Percentiles rank a stretch among this genome's conserved stretches.
Conservation (phyloP, 2,888 invertebrate species). For the Anarsia innoxiella region DNA sequence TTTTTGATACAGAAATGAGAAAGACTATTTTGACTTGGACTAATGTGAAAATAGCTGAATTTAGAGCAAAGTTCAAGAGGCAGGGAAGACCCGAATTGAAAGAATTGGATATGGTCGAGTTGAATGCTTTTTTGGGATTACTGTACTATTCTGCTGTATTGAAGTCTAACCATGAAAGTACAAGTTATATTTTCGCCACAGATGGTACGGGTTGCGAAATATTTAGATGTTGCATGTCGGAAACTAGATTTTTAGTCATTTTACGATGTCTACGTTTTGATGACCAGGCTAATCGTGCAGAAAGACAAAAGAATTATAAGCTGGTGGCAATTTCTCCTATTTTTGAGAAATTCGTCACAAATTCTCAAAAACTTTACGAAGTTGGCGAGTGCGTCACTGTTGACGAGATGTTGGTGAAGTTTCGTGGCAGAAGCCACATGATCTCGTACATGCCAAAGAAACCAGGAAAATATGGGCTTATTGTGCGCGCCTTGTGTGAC, state of each 20-base stretch:
- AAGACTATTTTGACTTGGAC: constrained; percentile 7
- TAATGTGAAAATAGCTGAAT: constrained; percentile 7
- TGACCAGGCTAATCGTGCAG: constrained; percentile 15
- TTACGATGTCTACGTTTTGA: constrained; percentile 22
- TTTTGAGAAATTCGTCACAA: constrained; percentile 17
- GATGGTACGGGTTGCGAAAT: constrained; percentile 21
- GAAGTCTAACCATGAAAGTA: constrained; percentile 14
- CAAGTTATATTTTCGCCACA: constrained; percentile 18
- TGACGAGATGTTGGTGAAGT: constrained; percentile 22
- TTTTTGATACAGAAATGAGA: constrained; percentile 5
- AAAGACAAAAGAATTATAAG: constrained; percentile 18
- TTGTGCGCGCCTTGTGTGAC: constrained; percentile 17
- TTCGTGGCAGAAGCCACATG: constrained; percentile 21
- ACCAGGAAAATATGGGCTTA: constrained; percentile 23
- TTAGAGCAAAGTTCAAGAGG: background rate
- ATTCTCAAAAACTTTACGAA: constrained; percentile 15
- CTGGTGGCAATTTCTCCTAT: constrained; percentile 19
- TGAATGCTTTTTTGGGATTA: constrained; percentile 16
- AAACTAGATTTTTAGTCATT: constrained; percentile 13
- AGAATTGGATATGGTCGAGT: constrained; percentile 9
- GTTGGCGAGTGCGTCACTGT: constrained; percentile 15
- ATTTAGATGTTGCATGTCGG: constrained; percentile 19
- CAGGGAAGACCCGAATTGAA: constrained; percentile 1
- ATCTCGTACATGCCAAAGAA: constrained; percentile 23
- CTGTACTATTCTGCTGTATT: constrained; percentile 17